A percentile compares a stretch with the other conserved stretches of the same genome.
Conservation (phyloP, 92 coral and sea anemone genomes). For the Actinernus sp. region DNA sequence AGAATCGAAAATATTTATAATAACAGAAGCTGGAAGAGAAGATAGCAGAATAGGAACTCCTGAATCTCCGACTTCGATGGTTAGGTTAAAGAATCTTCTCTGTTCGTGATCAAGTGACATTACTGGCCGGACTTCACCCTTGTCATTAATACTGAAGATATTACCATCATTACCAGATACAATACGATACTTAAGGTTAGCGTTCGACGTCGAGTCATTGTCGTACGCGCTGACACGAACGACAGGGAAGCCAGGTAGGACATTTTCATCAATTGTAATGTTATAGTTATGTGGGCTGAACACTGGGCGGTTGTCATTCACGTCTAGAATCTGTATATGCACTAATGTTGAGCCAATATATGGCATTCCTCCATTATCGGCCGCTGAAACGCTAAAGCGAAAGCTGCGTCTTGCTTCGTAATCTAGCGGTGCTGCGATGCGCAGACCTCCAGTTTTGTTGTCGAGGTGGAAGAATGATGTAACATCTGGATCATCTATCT, state of each 20-base stretch:
- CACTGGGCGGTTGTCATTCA: slow-evolving; percentile 40
- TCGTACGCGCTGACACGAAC: slow-evolving; percentile 4
- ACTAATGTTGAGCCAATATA: neutral
- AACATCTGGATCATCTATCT: slow-evolving; percentile 2
- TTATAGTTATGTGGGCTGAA: slow-evolving; percentile 8
- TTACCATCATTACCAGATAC: neutral
- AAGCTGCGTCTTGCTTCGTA: neutral
- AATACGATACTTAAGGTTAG: neutral
- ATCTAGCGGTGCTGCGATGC: neutral
- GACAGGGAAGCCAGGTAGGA: neutral
- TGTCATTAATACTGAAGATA: neutral
- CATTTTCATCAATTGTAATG: neutral
- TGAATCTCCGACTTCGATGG: neutral
- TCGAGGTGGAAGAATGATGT: neutral
- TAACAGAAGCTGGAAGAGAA: neutral
- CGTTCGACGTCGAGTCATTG: slow-evolving; percentile 12
- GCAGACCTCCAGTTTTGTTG: neutral
- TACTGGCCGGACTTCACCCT: neutral
- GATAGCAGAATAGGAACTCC: neutral
- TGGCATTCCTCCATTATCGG: slow-evolving; percentile 7
- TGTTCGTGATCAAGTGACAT: slow-evolving; percentile 1
- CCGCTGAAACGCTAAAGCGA: slow-evolving; percentile 15
- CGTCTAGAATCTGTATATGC: slow-evolving; percentile 13
- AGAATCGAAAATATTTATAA: slow-evolving; percentile 16
- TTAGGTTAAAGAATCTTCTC: neutral